Evolutionary conservation across 1,140 invertebrate species (phyloP), one percentile per base, ranked within the genome.

Genomic region (Piezodorus guildinii): DNA sequence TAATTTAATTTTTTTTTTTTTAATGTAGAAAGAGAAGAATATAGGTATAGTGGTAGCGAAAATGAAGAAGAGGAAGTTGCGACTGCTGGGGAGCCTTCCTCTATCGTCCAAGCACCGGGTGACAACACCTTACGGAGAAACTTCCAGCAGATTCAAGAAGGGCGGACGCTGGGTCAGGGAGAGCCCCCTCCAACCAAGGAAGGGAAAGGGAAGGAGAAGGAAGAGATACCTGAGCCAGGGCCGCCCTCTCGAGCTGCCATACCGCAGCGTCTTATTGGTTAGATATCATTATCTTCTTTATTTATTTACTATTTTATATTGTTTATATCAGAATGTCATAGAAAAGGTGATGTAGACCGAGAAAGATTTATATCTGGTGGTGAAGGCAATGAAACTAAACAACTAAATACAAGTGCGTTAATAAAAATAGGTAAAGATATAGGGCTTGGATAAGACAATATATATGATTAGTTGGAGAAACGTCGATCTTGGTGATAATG

Each of bases 61-160:
- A 91, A 91, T 69, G 90, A 91, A 70, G 90, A 94, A 69, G 90
- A 94, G 67, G 88, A 91, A 68, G 83, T 85, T 60, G 87, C 84
- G 52, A 78, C 89, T 63, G 86, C 89, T 8, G 90, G 90, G 2
- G 91, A 94, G 74, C 89, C 90, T 2, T 91, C 90, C 46, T 92
- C 90, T 17, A 93, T 94, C 69, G 84, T 94, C 66, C 90, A 92
- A 73, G 88, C 87, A 49, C 86, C 90, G 8, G 87, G 88, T 63
- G 91, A 92, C 52, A 90, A 95, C 75, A 94, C 93, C 10, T 77
- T 96, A 58, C 81, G 91, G n/a, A 82, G 92, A 62, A 95, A 95
- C 77, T 98, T 98, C 82, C 93, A 96, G 74, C 91, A 96, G 74
- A 95, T 98, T 66, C 94, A 97, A 72, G 91, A 94, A 76, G 87